Evolutionary conservation across 2,797 vertebrate species (phyloP).

Genomic region (Paramormyrops hopkinsi): DNA sequence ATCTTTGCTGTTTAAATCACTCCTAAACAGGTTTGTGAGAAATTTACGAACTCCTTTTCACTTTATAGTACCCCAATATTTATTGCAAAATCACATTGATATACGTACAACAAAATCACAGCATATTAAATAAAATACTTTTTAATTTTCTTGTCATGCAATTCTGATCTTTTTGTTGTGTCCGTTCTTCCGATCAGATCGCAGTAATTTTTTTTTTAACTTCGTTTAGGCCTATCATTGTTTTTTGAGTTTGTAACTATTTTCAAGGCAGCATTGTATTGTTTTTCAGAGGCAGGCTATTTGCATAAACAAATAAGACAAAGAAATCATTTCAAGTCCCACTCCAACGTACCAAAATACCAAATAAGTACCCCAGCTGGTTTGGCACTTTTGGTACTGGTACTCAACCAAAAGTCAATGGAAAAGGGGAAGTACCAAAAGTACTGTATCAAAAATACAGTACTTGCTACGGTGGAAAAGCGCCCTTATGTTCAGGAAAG

Average conservation of each 20-base stretch:
- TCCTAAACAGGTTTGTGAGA: background rate
- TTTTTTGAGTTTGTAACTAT: background rate
- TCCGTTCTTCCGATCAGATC: background rate
- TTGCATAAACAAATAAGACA: too few species aligned
- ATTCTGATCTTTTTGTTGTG: background rate
- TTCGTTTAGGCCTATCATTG: background rate
- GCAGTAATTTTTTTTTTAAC: background rate
- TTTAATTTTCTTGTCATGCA: background rate
- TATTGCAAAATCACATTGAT: background rate
- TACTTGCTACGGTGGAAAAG: too few species aligned
- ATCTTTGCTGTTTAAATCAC: background rate
- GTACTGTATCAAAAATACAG: too few species aligned
- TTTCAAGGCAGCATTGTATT: background rate
- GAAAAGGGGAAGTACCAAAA: too few species aligned
- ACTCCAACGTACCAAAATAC: too few species aligned
- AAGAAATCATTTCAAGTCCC: too few species aligned
- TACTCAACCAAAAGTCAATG: too few species aligned
- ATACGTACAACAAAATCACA: background rate
- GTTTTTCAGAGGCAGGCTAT: too few species aligned
- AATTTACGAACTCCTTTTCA: background rate
- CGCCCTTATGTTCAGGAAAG: too few species aligned
- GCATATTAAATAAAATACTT: background rate
- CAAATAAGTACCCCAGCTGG: too few species aligned
- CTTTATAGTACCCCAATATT: background rate
- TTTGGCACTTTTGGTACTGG: too few species aligned